Evolutionary conservation across 30 jellyfish, hydroid and myxozoan genomes (phyloP), one percentile per base, ranked within the genome.

Genomic region (Hydractinia echinata): DNA sequence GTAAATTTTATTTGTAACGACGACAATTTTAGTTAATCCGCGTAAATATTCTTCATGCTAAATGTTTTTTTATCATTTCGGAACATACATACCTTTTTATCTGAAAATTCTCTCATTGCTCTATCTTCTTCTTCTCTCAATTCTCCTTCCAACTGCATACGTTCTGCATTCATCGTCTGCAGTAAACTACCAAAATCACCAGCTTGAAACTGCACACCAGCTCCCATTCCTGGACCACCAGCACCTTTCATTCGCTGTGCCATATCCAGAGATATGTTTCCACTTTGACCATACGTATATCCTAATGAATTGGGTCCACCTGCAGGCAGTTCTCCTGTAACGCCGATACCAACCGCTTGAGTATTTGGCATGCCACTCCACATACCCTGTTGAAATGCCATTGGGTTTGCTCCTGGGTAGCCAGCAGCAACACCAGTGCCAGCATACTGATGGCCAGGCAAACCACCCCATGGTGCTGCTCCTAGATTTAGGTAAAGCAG

Each of bases 91-190:
- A 92, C 98, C 94, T 82, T 86, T 58, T 62, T 76, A 16, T 92
- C 95, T n/a, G 80, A 81, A 51, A 83, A 81, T 9, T 82, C 85
- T 76, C 79, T 84, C 60, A 92, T 83, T 18, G 89, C 98, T 53
- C 79, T 83, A 55, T 81, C 77, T 76, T 92, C 98, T 39, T 72
- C 74, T 4, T 76, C 93, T 20, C 95, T 79, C 53, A 92, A 86
- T 54, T 92, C 96, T 54, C 77, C 89, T 48, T 92, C 98, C 11
- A 92, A 86, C 72, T 91, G 83, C 82, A 85, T 88, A 20, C 97
- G 77, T 53, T 86, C 97, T 53, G 96, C 91, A 79, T 86, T 91
- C 95, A 91, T 91, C 86, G 87, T 73, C n/a, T 85, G 71, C 83
- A 91, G 72, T 56, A 81, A 88, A 52, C 79, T 88, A 6, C 91